Conservation (phyloP, 2,113 vertebrate genomes). For the Oreochromis tanganicae region DNA sequence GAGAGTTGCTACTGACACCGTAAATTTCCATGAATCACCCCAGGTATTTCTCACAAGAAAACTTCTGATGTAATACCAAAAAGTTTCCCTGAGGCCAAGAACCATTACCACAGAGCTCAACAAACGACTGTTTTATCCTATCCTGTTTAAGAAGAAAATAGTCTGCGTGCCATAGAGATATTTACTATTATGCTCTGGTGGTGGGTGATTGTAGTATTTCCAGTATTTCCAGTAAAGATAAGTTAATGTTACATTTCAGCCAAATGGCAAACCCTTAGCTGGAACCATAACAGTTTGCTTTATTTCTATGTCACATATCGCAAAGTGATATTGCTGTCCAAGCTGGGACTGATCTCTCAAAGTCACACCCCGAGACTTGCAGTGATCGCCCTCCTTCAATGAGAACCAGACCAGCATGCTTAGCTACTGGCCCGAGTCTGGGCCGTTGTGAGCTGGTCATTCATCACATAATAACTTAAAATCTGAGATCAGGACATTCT, state of each 20-base stretch:
- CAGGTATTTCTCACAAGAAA: conserved; percentile 49
- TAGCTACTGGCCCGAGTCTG: neutral
- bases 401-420: neutral
- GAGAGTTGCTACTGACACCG: neutral
- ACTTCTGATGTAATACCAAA: neutral
- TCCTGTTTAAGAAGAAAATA: conserved; percentile 51
- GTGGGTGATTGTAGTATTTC: conserved; percentile 16
- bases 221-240: conserved; percentile 25
- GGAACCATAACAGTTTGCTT: neutral
- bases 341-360: neutral
- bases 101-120: conserved; percentile 19
- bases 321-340: neutral
- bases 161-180: conserved; percentile 9
- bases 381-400: neutral
- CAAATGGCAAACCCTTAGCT: neutral
- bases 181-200: conserved; percentile 11
- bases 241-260: conserved; percentile 5
- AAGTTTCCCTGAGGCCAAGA: neutral
- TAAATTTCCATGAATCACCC: conserved; percentile 21
- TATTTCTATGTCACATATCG: neutral
- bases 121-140: conserved; percentile 62
- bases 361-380: neutral
- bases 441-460: neutral
- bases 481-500: neutral
- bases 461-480: conserved; percentile 6